Conservation (phyloP, 2,888 invertebrate genomes). For the Galerucella nymphaeae region DNA sequence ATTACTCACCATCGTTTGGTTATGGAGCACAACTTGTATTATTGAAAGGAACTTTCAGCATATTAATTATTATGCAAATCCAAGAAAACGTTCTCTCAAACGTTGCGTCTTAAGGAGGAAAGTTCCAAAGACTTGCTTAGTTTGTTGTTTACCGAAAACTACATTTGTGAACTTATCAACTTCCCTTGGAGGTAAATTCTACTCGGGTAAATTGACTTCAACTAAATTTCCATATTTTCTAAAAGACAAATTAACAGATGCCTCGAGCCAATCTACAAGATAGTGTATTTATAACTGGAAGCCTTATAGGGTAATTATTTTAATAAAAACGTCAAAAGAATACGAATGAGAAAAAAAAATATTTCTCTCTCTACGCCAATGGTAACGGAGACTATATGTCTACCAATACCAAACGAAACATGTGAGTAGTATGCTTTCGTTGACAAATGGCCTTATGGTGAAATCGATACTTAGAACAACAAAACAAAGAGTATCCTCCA, state of each 20-base stretch:
- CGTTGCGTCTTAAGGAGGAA: background rate
- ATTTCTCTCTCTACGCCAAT: conserved; percentile 28
- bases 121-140: conserved; percentile 2
- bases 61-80: conserved; percentile 13
- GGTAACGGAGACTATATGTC: conserved; percentile 35
- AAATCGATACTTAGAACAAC: conserved; percentile 35
- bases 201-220: conserved; percentile 1
- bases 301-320: background rate
- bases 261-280: background rate
- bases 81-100: background rate
- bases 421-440: conserved; percentile 27
- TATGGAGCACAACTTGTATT: background rate
- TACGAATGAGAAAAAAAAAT: background rate
- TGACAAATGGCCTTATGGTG: conserved; percentile 38
- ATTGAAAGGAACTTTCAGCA: background rate
- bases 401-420: conserved; percentile 23
- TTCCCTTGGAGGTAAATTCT: conserved; percentile 9
- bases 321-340: background rate
- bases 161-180: conserved; percentile 24
- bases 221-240: conserved; percentile 18
- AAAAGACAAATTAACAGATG: conserved; percentile 10
- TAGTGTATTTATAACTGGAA: background rate
- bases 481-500: conserved; percentile 26
- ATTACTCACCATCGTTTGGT: too few relatives aligned
- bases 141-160: conserved; percentile 27